Evolutionary conservation across 2,113 vertebrate genomes (phyloP), one percentile per base, ranked within the genome.

Genomic region (Ammodytes marinus): DNA sequence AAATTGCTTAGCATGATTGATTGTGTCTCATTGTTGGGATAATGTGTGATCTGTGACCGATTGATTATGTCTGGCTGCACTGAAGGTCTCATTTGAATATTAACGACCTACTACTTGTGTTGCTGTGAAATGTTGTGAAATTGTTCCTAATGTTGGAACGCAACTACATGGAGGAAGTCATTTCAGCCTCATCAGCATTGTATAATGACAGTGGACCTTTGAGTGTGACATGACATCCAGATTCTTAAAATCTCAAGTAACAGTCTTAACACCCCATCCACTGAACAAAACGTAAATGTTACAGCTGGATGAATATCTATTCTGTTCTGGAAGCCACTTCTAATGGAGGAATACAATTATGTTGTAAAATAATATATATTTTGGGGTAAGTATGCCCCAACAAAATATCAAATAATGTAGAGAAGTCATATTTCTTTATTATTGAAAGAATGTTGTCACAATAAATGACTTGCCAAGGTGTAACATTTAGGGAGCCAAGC

Each of bases 1-100:
- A 80, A 79, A 89, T 86, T 77, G 80, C 82, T 81, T 57, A 91
- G 87, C 85, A 86, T 86, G 91, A 95, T 87, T 91, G 90, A 94
- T 94, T 77, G 77, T 54, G 79, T 91, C 80, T 91, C 83, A 88
- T 89, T 93, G 91, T 86, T 65, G 59, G 82, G 67, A 89, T 92
- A 92, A 92, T 90, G 90, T 83, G 77, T 82, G 86, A 87, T 89
- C 82, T 89, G 80, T 88, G 88, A 86, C 78, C 69, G 35, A 85
- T 69, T 87, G 87, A 88, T 80, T 85, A 63, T 45, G 80, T 87
- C 72, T 73, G 46, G 52, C 75, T 35, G 59, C 53, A 6, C 50
- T 37, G 49, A 78, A 71, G 37, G 49, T 69, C 73, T 88, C 77
- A 80, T 92, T 86, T 90, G 83, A 92, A 90, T 91, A 84, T 89